These are phyloP conservation scores for Lithophane socia DNA, from an alignment of 2,888 invertebrate genomes.

Conservation along the genomic window DNA sequence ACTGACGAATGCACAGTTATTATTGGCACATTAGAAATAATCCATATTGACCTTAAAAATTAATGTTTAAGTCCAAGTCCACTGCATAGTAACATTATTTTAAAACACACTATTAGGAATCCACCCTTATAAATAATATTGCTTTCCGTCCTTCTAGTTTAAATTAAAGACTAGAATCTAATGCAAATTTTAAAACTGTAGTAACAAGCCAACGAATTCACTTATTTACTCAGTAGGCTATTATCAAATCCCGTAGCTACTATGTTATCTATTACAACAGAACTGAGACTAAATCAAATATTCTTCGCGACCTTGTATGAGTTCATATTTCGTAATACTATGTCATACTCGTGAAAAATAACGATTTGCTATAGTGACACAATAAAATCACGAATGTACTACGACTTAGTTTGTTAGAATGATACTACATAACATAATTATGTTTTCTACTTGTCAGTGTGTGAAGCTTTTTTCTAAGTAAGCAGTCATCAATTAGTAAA, in stretches of 20 bases:
- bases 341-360: slow-evolving; percentile 3
- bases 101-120: too few species aligned
- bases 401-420: neutral
- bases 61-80: neutral
- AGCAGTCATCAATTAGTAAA: neutral
- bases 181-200: neutral
- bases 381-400: slow-evolving; percentile 16
- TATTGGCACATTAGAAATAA: neutral
- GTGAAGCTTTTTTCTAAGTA: slow-evolving; percentile 7
- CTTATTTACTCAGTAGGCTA: slow-evolving; percentile 3
- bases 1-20: neutral
- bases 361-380: neutral
- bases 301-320: neutral
- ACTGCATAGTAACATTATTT: neutral
- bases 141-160: too few species aligned
- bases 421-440: neutral
- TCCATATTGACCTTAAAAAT: neutral
- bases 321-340: slow-evolving; percentile 18
- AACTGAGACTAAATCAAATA: slow-evolving; percentile 6
- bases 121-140: too few species aligned
- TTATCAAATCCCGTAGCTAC: slow-evolving; percentile 1
- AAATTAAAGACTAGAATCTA: neutral
- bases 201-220: neutral
- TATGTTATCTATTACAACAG: slow-evolving; percentile 23
- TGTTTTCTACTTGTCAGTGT: neutral